These are phyloP conservation scores for Chelonus formosanus DNA, from an alignment of 2,888 invertebrate genomes.

Conservation along the genomic window DNA sequence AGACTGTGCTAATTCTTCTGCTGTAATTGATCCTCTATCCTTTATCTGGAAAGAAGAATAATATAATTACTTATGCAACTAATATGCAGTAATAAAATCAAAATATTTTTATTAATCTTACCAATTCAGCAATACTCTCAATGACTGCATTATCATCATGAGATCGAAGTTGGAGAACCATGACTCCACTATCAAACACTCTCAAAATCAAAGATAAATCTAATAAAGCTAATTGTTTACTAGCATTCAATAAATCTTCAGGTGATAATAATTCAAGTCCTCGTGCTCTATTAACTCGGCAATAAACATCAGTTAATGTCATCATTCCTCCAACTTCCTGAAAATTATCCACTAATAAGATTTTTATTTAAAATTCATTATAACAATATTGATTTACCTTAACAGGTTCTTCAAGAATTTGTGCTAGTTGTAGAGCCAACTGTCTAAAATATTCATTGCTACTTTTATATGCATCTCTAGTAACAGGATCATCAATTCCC, in stretches of 20 bases:
- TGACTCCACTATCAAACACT: conserved; percentile 93
- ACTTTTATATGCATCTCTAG: conserved; percentile 86
- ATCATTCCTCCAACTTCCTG: conserved; percentile 95
- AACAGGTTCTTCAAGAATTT: conserved; percentile 82
- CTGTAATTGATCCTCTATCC: conserved; percentile 77
- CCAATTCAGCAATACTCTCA: conserved; percentile 73
- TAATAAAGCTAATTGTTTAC: conserved; percentile 74
- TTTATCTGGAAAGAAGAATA: conserved; percentile 68
- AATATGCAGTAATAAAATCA: not conserved
- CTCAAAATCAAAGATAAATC: conserved; percentile 80
- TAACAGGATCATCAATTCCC: conserved; percentile 98
- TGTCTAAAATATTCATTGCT: conserved; percentile 86
- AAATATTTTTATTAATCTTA: conserved; percentile 48
- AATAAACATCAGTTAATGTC: conserved; percentile 96
- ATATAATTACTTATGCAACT: conserved; percentile 9
- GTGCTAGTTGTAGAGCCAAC: conserved; percentile 85
- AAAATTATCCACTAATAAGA: conserved; percentile 19
- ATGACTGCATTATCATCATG: conserved; percentile 78
- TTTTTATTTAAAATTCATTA: not conserved
- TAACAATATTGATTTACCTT: conserved; percentile 68
- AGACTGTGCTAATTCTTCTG: conserved; percentile 86
- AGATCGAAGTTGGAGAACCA: conserved; percentile 86
- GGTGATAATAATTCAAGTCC: conserved; percentile 96
- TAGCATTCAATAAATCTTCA: conserved; percentile 94
- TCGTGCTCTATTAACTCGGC: conserved; percentile 94